Conservation (phyloP, 2,888 invertebrate genomes). For the Argyresthia albistria region DNA sequence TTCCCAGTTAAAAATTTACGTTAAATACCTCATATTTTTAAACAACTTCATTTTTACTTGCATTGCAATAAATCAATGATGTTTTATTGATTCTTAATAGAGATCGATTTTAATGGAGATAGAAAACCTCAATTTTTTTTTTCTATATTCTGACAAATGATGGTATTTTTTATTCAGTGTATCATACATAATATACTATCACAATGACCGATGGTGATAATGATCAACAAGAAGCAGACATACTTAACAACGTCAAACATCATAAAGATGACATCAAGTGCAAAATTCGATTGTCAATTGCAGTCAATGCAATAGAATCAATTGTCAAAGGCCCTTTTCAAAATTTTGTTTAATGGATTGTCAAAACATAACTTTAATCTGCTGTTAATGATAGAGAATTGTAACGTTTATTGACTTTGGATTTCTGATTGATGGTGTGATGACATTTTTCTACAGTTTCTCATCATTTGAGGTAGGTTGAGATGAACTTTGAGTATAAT, state of each 20-base stretch:
- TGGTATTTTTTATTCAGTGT: no score
- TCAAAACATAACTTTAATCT: conserved; percentile 55
- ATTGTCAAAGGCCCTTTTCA: conserved; percentile 38
- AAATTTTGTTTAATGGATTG: conserved; percentile 51
- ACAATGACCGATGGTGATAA: not conserved
- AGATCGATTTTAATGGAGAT: no score
- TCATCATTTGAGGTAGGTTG: conserved; percentile 18
- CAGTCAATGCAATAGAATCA: conserved; percentile 36
- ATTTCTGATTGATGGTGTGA: conserved; percentile 53
- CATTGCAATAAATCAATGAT: no score
- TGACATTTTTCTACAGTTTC: conserved; percentile 31
- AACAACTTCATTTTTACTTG: no score
- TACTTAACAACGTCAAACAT: conserved; percentile 22
- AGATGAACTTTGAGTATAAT: no score
- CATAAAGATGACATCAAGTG: conserved; percentile 53
- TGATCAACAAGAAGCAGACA: conserved; percentile 13
- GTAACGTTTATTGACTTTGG: conserved; percentile 26
- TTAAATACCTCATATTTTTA: no score
- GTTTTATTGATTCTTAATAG: no score
- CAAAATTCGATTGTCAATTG: conserved; percentile 52
- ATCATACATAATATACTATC: no score
- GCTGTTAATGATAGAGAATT: conserved; percentile 33
- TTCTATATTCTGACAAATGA: no score
- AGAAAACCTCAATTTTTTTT: no score
- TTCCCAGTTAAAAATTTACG: no score